Conservation (phyloP, 2,797 vertebrate species). For the Selene dorsalis region DNA sequence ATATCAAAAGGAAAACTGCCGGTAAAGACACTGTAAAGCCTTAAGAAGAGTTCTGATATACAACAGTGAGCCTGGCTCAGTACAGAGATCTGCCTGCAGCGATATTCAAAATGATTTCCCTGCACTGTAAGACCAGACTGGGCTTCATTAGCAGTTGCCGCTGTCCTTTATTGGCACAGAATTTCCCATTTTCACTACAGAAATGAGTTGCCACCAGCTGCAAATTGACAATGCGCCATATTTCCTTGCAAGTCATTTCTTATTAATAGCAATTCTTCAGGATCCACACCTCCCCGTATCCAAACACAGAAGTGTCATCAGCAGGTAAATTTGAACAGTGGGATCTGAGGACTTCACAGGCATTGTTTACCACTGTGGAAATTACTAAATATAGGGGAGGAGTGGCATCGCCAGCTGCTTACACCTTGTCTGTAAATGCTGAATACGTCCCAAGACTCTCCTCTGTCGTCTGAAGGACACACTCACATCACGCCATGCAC, state of each 20-base stretch:
- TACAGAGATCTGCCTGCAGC: slow-evolving; percentile 49
- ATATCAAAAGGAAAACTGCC: background rate
- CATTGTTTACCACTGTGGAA: slow-evolving; percentile 57
- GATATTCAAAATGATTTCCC: slow-evolving; percentile 67
- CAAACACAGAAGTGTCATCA: slow-evolving; percentile 49
- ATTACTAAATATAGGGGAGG: slow-evolving; percentile 40
- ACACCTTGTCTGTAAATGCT: slow-evolving; percentile 29
- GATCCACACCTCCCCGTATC: slow-evolving; percentile 27
- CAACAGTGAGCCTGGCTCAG: slow-evolving; percentile 36
- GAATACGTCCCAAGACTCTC: background rate
- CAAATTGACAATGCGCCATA: slow-evolving; percentile 79
- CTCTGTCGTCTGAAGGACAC: slow-evolving; percentile 53
- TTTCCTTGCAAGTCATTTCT: slow-evolving; percentile 71
- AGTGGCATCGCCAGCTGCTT: slow-evolving; percentile 36
- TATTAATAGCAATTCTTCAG: slow-evolving; percentile 65
- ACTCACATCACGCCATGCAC: slow-evolving; percentile 1
- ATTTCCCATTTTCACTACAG: slow-evolving; percentile 76
- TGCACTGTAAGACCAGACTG: slow-evolving; percentile 56
- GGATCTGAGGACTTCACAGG: slow-evolving; percentile 43
- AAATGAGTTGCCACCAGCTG: slow-evolving; percentile 73
- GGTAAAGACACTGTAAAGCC: slow-evolving; percentile 5
- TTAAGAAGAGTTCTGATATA: slow-evolving; percentile 42
- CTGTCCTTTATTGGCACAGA: slow-evolving; percentile 73
- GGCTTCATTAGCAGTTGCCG: slow-evolving; percentile 72
- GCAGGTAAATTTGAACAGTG: slow-evolving; percentile 60